Conservation (phyloP, 2,888 invertebrate species). For the Pocota personata region DNA sequence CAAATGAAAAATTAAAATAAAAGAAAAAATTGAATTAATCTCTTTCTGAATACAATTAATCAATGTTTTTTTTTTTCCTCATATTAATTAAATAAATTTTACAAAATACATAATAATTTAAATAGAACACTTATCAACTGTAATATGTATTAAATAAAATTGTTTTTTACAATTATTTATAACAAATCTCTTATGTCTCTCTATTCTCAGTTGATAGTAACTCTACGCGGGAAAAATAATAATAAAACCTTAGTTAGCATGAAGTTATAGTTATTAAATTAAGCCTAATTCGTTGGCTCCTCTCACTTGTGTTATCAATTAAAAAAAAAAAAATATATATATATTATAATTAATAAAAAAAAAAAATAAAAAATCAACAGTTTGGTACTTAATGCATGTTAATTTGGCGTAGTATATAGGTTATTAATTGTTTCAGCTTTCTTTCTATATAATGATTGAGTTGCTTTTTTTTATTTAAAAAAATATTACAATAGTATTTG, state of each 20-base stretch:
- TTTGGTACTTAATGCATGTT: slow-evolving; percentile 74
- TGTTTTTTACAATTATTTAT: slow-evolving; percentile 55
- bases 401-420: slow-evolving; percentile 74
- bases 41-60: slow-evolving; percentile 45
- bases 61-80: slow-evolving; percentile 13
- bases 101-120: slow-evolving; percentile 70
- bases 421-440: slow-evolving; percentile 68
- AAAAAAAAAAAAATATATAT: slow-evolving; percentile 44
- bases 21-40: slow-evolving; percentile 36
- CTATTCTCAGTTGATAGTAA: slow-evolving; percentile 38
- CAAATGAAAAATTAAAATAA: slow-evolving; percentile 23
- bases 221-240: slow-evolving; percentile 23
- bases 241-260: slow-evolving; percentile 45
- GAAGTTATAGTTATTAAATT: slow-evolving; percentile 55
- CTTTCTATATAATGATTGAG: slow-evolving; percentile 47
- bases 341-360: slow-evolving; percentile 51
- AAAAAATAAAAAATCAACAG: slow-evolving; percentile 71
- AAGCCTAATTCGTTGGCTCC: slow-evolving; percentile 73
- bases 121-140: slow-evolving; percentile 59
- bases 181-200: slow-evolving; percentile 46
- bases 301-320: slow-evolving; percentile 62
- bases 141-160: slow-evolving; percentile 38
- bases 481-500: slow-evolving; percentile 54
- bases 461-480: slow-evolving; percentile 39
- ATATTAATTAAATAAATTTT: slow-evolving; percentile 52